phyloP scores from a whole-genome alignment of 92 coral and sea anemone genomes.

The Phymanthus crucifer region DNA sequence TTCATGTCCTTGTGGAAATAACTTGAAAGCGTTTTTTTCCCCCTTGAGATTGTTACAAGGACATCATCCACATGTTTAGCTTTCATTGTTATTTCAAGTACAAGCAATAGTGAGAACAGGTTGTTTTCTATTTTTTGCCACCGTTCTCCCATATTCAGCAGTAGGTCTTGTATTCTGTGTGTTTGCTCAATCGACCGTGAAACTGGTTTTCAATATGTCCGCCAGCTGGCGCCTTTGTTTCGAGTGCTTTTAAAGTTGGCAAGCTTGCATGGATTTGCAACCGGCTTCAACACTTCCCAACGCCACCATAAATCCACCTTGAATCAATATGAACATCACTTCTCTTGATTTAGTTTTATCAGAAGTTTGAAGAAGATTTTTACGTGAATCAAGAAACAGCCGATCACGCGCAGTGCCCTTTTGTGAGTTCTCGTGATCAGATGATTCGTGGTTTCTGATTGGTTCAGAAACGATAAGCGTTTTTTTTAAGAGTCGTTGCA shows the following conservation, averaged over 20 bases:
- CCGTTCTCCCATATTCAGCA: background rate
- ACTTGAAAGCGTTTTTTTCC: background rate
- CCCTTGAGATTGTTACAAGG: background rate
- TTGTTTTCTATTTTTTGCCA: background rate
- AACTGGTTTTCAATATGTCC: background rate
- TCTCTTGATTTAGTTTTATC: too few relatives aligned
- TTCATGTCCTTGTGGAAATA: background rate
- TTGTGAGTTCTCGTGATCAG: too few relatives aligned
- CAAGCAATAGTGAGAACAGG: background rate
- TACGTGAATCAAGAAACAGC: too few relatives aligned
- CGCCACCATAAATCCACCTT: background rate
- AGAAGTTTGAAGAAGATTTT: too few relatives aligned
- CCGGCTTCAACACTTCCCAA: background rate
- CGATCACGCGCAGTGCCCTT: too few relatives aligned
- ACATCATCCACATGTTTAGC: background rate
- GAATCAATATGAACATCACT: too few relatives aligned
- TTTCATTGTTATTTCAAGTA: background rate
- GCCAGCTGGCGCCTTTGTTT: conserved; percentile 28
- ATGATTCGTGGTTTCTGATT: too few relatives aligned
- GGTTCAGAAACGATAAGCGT: too few relatives aligned
- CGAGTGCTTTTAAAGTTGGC: conserved; percentile 32
- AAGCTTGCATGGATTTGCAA: conserved; percentile 10
- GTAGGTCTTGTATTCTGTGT: background rate
- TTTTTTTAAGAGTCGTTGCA: too few relatives aligned
- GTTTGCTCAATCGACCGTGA: background rate